Evolutionary conservation across 2,113 vertebrate genomes (phyloP).

Genomic region (Pseudolaguvia tuberculata): DNA sequence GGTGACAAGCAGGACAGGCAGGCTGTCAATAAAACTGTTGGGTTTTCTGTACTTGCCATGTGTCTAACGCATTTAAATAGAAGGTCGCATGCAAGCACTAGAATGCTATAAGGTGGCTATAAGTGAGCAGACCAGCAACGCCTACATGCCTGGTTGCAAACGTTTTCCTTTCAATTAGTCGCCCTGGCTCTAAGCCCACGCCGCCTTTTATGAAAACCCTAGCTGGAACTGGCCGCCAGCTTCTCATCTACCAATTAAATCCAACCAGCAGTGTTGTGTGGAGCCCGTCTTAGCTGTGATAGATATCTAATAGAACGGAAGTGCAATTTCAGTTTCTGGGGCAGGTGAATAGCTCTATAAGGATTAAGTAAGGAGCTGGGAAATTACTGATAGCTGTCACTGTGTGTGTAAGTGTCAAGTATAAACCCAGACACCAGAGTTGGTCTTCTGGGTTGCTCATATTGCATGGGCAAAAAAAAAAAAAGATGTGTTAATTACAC

Average conservation of each 20-base stretch:
- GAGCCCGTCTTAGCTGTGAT: not conserved
- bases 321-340: constrained; percentile 28
- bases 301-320: constrained; percentile 13
- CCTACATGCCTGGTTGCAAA: constrained; percentile 64
- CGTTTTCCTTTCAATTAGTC: constrained; percentile 72
- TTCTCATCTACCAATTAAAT: constrained; percentile 16
- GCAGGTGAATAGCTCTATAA: constrained; percentile 26
- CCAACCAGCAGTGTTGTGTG: constrained; percentile 6
- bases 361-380: constrained; percentile 10
- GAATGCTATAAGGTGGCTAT: not conserved
- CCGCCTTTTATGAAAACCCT: constrained; percentile 21
- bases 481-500: not conserved
- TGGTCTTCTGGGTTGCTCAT: not conserved
- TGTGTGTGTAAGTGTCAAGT: constrained; percentile 10
- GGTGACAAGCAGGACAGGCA: constrained; percentile 19
- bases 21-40: not conserved
- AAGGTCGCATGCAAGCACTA: not conserved
- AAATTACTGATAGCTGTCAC: constrained; percentile 37
- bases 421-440: constrained; percentile 15
- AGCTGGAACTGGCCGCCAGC: constrained; percentile 4
- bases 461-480: not conserved
- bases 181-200: constrained; percentile 58
- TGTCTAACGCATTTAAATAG: constrained; percentile 3
- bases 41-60: constrained; percentile 12
- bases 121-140: constrained; percentile 52